Conservation (phyloP, 2,888 invertebrate species). For the Scaeva pyrastri region DNA sequence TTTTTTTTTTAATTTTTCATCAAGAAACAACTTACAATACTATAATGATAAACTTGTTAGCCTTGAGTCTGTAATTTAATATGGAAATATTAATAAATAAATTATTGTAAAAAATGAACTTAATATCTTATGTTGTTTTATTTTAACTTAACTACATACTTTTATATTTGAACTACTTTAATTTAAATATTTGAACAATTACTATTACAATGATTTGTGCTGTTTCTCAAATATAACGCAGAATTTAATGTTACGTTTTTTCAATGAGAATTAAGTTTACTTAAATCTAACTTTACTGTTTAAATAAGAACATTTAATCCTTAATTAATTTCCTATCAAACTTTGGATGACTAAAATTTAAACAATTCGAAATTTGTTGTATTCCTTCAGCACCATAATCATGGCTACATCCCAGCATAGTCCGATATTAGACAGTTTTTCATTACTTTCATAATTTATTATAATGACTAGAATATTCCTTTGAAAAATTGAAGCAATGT, state of each 20-base stretch:
- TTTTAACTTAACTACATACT: slow-evolving; percentile 13
- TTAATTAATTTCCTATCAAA: background rate
- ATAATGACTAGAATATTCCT: too few relatives aligned
- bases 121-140: background rate
- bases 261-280: background rate
- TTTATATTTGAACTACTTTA: slow-evolving; percentile 12
- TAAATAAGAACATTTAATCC: background rate
- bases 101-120: background rate
- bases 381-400: too few relatives aligned
- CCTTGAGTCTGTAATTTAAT: slow-evolving; percentile 4
- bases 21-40: slow-evolving; percentile 48
- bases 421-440: too few relatives aligned
- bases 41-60: slow-evolving; percentile 26
- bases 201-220: slow-evolving; percentile 24
- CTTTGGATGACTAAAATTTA: background rate
- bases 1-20: slow-evolving; percentile 19
- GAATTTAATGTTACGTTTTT: slow-evolving; percentile 4
- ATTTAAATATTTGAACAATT: slow-evolving; percentile 17
- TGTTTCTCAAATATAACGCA: slow-evolving; percentile 20
- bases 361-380: background rate
- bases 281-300: background rate
- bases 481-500: too few relatives aligned
- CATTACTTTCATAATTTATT: too few relatives aligned
- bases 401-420: too few relatives aligned
- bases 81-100: slow-evolving; percentile 2